Base-by-base conservation (phyloP, 1,140 invertebrate genomes). In the Orius laevigatus region DNA sequence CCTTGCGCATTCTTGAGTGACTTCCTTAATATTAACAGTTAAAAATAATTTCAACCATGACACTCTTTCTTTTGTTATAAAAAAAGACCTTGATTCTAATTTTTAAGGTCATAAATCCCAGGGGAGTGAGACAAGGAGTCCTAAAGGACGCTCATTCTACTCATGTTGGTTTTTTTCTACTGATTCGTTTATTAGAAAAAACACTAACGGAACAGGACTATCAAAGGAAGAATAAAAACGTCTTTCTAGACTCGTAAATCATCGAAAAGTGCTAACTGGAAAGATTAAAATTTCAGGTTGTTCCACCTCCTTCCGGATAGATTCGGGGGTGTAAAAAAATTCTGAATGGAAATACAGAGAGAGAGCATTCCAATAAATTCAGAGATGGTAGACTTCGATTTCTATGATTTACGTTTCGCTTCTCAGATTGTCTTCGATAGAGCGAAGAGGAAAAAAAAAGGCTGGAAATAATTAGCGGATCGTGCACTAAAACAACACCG, bases 381-480 rank as follows among this genome's bases (percentile, higher is more conserved):
- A 42, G 40, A 14, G 40, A 11, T 11, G 40, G 12, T 45, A 45
- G 19, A 45, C 6, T 45, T 19, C 32, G 43, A 45, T 45, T 31
- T 31, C 25, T 31, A 45, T 45, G 43, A 45, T 45, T 45, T 45
- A 45, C 43, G 20, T 25, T 8, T 25, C 25, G 25, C 25, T 3
- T 25, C 25, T 31, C 32, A 16, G 43, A 45, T 19, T 25, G 15
- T 18, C 12, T 32, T 45, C 43, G 11, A 32, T 16, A 45, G 32
- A 18, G n/a, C 20, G 19, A 8, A n/a, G 8, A n/a, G 19, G n/a
- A 31, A 31, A 31, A 45, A 31, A n/a, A 45, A 6, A 31, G 43
- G 19, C 16, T 11, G 11, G 32, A 45, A 45, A 45, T 45, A 45
- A 45, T 45, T 45, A 45, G 43, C 43, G 43, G 43, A 45, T 45